Percentiles rank a stretch among this genome's conserved stretches.
These are phyloP conservation scores for Caenorhabditis brenneri DNA, from an alignment of 1,140 invertebrate genomes.

Conservation along the genomic window DNA sequence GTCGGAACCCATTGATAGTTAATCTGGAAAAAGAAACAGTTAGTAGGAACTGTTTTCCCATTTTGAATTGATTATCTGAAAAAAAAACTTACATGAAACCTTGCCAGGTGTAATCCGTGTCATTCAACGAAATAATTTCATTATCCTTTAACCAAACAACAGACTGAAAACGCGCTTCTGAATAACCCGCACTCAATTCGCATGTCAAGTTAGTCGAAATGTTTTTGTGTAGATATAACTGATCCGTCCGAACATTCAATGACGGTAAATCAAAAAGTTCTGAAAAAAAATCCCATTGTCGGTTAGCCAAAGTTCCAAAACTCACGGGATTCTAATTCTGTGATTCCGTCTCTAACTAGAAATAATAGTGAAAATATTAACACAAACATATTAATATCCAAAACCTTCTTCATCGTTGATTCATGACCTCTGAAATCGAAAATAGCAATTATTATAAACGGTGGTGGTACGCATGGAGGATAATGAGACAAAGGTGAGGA, in stretches of 20 bases:
- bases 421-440: constrained; percentile 33
- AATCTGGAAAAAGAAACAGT: constrained; percentile 1
- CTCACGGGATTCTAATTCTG: constrained; percentile 42
- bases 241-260: constrained; percentile 6
- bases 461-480: background rate
- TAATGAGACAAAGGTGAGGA: background rate
- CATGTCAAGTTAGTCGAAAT: constrained; percentile 43
- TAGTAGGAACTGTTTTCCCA: background rate
- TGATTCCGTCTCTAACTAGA: background rate
- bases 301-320: background rate
- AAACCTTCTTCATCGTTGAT: background rate
- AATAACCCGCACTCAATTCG: constrained; percentile 37
- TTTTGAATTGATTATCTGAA: background rate
- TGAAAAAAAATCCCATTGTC: background rate
- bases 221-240: constrained; percentile 32
- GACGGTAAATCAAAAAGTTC: constrained; percentile 51
- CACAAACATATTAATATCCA: background rate
- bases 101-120: background rate
- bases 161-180: background rate
- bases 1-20: background rate
- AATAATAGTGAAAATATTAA: background rate
- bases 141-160: constrained; percentile 27
- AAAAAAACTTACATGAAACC: constrained; percentile 9
- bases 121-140: constrained; percentile 4
- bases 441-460: constrained; percentile 14